Conservation (phyloP, 2,113 vertebrate genomes). For the Larimichthys polyactis region DNA sequence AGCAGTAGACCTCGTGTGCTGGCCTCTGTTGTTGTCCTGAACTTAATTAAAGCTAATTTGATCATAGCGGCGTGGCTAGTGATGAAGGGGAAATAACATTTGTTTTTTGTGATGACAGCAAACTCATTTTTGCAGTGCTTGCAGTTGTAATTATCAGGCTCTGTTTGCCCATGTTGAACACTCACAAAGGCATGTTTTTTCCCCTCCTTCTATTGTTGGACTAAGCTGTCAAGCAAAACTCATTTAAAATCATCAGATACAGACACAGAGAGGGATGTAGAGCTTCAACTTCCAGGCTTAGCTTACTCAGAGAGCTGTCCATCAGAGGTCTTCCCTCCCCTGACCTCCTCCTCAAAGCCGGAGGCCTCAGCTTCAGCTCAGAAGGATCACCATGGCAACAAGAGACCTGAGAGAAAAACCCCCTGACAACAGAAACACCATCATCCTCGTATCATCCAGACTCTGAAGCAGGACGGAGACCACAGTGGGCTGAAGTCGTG, state of each 20-base stretch:
- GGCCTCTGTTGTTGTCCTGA: no score
- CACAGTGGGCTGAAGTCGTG: background rate
- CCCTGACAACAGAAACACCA: background rate
- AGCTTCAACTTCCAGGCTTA: background rate
- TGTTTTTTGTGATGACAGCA: background rate
- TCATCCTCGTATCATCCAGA: conserved; percentile 14
- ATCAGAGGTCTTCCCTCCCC: conserved; percentile 12
- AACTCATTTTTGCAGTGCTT: background rate
- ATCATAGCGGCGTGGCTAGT: background rate
- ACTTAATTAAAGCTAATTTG: background rate
- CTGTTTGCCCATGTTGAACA: no score
- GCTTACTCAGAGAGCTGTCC: background rate
- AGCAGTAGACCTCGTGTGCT: background rate
- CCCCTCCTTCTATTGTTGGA: background rate
- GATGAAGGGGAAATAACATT: background rate
- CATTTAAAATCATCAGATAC: background rate
- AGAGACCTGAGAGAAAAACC: conserved; percentile 3
- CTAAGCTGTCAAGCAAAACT: background rate
- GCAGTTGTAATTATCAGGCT: background rate
- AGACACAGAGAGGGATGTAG: background rate
- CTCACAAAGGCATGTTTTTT: no score
- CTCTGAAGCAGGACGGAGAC: background rate
- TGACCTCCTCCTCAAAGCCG: conserved; percentile 12
- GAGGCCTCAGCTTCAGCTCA: conserved; percentile 26
- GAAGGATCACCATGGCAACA: conserved; percentile 55